Base-by-base conservation (phyloP, 2,797 vertebrate genomes). In the Toxotes lorentzi region DNA sequence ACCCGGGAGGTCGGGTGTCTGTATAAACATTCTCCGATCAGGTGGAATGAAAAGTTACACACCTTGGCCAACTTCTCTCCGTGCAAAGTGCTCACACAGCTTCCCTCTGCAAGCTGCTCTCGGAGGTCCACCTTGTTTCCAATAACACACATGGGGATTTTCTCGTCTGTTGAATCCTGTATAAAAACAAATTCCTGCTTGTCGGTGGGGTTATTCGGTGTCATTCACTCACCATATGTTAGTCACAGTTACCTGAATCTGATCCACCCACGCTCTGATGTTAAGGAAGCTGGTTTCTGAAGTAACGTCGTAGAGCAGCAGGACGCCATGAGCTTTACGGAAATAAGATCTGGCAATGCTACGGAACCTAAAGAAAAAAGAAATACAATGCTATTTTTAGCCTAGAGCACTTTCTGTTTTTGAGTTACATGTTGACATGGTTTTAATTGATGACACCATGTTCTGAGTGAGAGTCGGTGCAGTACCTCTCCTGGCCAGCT, bases 281-380 rank as follows among this genome's bases (percentile, higher is more conserved):
- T 94, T 96, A 6, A 96, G 92, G 81, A 96, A 97, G 82, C 95
- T 96, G 81, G 78, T 90, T 14, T 92, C 93, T 34, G 95, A 96
- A 17, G 94, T 95, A 35, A 96, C 94, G 9, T 96, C 91, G 1
- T 95, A 95, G 24, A 97, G 91, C 47, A 96, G 91, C 65, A 96
- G 83, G 58, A 95, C 74, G 0, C 95, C 87, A 0, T 96, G 92
- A 66, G 96, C 96, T 88, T 95, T 96, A 23, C 86, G 86, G 87
- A 96, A 96, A 78, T 96, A 96, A 5, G 95, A 95, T 73, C 87
- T 91, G 60, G 94, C 81, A 21, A 96, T 95, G 56, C 96, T 95
- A 10, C 74, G 88, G 78, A 96, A 96, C 85, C 95, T 96, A 13
- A 6, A 65, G 40, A 6, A 7, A 41, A 38, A 66, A 32, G 19